Percentiles rank a stretch among this genome's conserved stretches.
These are phyloP conservation scores for Opisthocomus hoazin DNA, from an alignment of 2,113 vertebrate genomes.

Conservation along the genomic window DNA sequence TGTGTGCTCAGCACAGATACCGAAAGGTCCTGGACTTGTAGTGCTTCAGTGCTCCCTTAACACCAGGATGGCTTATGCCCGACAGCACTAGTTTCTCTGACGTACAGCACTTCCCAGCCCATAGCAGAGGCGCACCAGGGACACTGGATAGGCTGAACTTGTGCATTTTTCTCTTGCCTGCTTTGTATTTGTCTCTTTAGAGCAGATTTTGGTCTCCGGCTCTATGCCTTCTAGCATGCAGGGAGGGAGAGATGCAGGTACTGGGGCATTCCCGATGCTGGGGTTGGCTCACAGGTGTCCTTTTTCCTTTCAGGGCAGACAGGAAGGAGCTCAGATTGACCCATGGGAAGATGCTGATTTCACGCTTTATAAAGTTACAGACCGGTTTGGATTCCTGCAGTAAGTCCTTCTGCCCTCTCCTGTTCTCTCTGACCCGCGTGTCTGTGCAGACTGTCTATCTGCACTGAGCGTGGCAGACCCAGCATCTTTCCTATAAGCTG, in stretches of 20 bases:
- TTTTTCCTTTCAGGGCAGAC: constrained; percentile 75
- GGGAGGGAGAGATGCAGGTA: background rate
- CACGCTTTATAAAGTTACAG: constrained; percentile 83
- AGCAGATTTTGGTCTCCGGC: background rate
- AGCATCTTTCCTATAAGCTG: background rate
- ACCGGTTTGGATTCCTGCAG: constrained; percentile 88
- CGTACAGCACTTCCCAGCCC: background rate
- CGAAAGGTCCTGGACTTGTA: background rate
- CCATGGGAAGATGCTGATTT: constrained; percentile 87
- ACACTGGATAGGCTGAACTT: background rate
- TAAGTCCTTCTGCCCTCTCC: constrained; percentile 63
- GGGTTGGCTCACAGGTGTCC: background rate
- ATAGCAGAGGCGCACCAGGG: background rate
- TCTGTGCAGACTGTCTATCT: background rate
- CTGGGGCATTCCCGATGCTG: background rate
- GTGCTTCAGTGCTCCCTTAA: background rate
- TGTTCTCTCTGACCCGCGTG: background rate
- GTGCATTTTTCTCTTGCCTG: background rate
- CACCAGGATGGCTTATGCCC: background rate
- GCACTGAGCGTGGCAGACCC: background rate
- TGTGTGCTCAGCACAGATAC: background rate
- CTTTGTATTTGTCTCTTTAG: background rate
- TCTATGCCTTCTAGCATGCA: background rate
- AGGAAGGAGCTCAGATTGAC: constrained; percentile 80
- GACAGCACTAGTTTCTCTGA: background rate